These are phyloP conservation scores for Drosophila ezoana DNA, from an alignment of 2,888 invertebrate species.

Conservation along the genomic window DNA sequence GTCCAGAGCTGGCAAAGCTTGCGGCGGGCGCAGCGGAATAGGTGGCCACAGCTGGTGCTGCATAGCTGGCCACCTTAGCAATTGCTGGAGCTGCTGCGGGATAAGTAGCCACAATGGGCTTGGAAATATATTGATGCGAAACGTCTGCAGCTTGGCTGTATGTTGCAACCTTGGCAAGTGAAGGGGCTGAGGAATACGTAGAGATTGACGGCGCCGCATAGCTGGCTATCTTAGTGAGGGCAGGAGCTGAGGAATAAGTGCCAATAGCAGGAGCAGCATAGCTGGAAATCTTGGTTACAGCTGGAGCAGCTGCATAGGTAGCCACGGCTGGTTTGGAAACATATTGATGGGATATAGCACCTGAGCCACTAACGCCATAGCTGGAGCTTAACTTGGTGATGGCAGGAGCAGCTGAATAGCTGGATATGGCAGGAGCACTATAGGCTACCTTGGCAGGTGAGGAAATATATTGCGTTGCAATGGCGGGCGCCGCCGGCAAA, in stretches of 20 bases:
- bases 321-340: slow-evolving; percentile 69
- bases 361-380: slow-evolving; percentile 43
- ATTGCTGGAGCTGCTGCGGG: slow-evolving; percentile 49
- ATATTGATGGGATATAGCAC: slow-evolving; percentile 71
- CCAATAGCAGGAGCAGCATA: slow-evolving; percentile 30
- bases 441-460: slow-evolving; percentile 62
- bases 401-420: slow-evolving; percentile 40
- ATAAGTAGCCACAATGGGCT: slow-evolving; percentile 57
- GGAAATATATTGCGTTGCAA: slow-evolving; percentile 60
- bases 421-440: slow-evolving; percentile 45
- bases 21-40: slow-evolving; percentile 58
- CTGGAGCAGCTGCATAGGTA: slow-evolving; percentile 38
- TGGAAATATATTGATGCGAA: slow-evolving; percentile 71
- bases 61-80: slow-evolving; percentile 52
- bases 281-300: slow-evolving; percentile 43
- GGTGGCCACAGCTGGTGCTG: slow-evolving; percentile 52
- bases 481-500: slow-evolving; percentile 57
- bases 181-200: slow-evolving; percentile 47
- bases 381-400: slow-evolving; percentile 48
- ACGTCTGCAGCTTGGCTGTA: slow-evolving; percentile 55
- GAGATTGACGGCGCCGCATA: slow-evolving; percentile 59
- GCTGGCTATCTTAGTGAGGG: slow-evolving; percentile 56
- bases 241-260: slow-evolving; percentile 42
- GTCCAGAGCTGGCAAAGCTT: slow-evolving; percentile 28
- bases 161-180: slow-evolving; percentile 51